These are phyloP conservation scores for Rhopalosiphum maidis DNA, from an alignment of 1,140 invertebrate species.

Conservation along the genomic window DNA sequence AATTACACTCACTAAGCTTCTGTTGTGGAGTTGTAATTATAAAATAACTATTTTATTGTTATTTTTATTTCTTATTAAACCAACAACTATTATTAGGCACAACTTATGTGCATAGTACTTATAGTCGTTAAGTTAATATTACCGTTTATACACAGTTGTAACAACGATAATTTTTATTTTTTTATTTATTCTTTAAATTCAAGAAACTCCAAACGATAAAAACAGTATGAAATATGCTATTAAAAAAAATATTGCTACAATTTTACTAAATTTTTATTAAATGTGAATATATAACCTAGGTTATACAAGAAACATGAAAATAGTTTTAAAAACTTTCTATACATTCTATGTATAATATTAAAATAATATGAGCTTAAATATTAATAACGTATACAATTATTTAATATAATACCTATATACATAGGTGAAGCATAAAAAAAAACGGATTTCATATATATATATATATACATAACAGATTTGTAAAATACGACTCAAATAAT, in stretches of 20 bases:
- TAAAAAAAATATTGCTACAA: background rate
- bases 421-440: background rate
- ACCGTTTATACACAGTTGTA: background rate
- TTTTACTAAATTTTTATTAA: background rate
- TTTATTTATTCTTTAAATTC: slow-evolving; percentile 3
- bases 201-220: background rate
- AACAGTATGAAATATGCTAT: background rate
- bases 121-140: background rate
- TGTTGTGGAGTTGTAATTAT: slow-evolving; percentile 10
- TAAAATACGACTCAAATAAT: background rate
- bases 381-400: background rate
- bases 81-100: background rate
- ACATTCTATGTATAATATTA: background rate
- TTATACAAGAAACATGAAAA: background rate
- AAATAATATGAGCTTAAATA: background rate
- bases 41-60: slow-evolving; percentile 8
- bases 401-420: background rate
- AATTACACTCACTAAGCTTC: background rate
- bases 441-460: background rate
- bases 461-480: background rate
- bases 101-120: background rate
- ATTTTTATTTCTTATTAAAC: background rate
- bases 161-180: background rate
- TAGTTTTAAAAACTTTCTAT: background rate
- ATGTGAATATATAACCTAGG: background rate